Evolutionary conservation across 2,797 vertebrate species (phyloP).

Genomic region (Pipistrellus kuhlii): DNA sequence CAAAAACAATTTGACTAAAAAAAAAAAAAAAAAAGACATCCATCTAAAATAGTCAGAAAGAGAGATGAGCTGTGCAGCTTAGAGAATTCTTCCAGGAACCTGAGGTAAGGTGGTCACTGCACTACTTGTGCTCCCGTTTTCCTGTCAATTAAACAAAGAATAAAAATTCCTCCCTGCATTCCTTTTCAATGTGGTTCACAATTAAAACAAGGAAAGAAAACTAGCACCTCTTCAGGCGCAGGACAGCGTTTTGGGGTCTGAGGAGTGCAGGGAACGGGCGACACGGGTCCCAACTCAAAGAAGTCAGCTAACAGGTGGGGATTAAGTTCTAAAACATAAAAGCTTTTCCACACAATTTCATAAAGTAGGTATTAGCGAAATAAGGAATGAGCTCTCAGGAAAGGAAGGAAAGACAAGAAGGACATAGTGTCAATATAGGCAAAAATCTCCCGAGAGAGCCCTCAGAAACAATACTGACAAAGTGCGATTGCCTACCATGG

Average conservation of each 20-base stretch:
- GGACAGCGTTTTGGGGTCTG: background rate
- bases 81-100: background rate
- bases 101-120: background rate
- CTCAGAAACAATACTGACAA: background rate
- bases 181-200: background rate
- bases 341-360: background rate
- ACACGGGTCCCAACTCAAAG: background rate
- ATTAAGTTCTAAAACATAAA: conserved; percentile 15
- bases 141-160: background rate
- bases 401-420: conserved; percentile 25
- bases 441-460: background rate
- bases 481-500: background rate
- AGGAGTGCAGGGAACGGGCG: background rate
- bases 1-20: background rate
- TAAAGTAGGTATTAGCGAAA: background rate
- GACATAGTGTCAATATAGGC: background rate
- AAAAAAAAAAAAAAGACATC: background rate
- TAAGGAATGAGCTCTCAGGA: background rate
- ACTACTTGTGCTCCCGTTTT: conserved; percentile 1
- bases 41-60: background rate
- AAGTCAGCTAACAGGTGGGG: background rate
- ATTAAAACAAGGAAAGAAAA: conserved; percentile 39
- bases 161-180: background rate
- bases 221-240: background rate
- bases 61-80: background rate